Evolutionary conservation across 2,797 vertebrate genomes (phyloP).

Genomic region (Mormyrus proboscirostris): DNA sequence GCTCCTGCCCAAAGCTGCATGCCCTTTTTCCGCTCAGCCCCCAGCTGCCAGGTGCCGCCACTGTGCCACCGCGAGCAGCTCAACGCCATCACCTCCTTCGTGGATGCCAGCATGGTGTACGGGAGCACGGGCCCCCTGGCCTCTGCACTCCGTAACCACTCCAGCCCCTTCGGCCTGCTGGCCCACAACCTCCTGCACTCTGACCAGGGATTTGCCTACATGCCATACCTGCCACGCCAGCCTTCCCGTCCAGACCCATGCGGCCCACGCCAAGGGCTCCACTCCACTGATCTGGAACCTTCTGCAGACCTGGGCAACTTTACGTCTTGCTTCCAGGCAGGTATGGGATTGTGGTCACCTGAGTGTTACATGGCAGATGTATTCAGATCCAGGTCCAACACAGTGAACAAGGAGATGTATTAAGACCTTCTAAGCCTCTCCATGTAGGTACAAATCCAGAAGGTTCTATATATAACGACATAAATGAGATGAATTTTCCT

Average conservation of each 20-base stretch:
- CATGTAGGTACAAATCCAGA: not conserved
- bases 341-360: constrained; percentile 38
- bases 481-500: not conserved
- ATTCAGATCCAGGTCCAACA: not conserved
- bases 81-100: constrained; percentile 69
- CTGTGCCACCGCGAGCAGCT: constrained; percentile 62
- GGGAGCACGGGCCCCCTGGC: constrained; percentile 58
- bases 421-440: not conserved
- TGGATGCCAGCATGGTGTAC: constrained; percentile 72
- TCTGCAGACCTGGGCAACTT: constrained; percentile 39
- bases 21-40: constrained; percentile 78
- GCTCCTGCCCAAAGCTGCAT: constrained; percentile 66
- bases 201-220: constrained; percentile 55
- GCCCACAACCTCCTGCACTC: constrained; percentile 55
- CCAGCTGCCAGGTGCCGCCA: constrained; percentile 54
- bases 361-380: not conserved
- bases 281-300: constrained; percentile 22
- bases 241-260: constrained; percentile 63
- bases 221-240: constrained; percentile 60
- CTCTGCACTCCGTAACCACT: constrained; percentile 54
- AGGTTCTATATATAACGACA: not conserved
- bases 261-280: constrained; percentile 44
- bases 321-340: constrained; percentile 67
- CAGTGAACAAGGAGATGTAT: not conserved
- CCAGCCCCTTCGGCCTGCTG: constrained; percentile 56